Conservation (phyloP, 2,888 invertebrate genomes). For the Actias luna region DNA sequence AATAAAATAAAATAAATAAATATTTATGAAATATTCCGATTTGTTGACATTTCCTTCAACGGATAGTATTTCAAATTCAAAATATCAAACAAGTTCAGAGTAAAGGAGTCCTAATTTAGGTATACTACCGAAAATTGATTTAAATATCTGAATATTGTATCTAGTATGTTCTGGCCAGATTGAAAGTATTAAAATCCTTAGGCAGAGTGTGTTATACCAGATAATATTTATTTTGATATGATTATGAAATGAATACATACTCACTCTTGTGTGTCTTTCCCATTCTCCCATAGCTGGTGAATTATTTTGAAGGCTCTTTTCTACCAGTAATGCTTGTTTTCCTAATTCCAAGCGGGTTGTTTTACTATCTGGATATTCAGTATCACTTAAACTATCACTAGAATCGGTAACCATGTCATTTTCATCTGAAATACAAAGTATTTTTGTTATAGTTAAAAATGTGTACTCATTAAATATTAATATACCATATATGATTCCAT, state of each 20-base stretch:
- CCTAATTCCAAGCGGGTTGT: constrained; percentile 34
- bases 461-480: neutral
- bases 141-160: too few species aligned
- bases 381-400: constrained; percentile 65
- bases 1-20: too few species aligned
- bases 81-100: too few species aligned
- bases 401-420: constrained; percentile 52
- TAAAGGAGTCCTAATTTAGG: too few species aligned
- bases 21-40: too few species aligned
- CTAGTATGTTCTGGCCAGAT: too few species aligned
- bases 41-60: too few species aligned
- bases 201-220: neutral
- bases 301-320: constrained; percentile 82
- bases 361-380: constrained; percentile 67
- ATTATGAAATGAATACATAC: constrained; percentile 56
- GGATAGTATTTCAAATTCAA: too few species aligned
- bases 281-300: constrained; percentile 87
- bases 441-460: neutral
- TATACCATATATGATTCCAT: neutral
- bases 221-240: neutral
- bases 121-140: too few species aligned
- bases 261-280: constrained; percentile 94
- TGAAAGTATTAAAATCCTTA: neutral
- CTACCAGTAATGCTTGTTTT: constrained; percentile 64
- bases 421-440: constrained; percentile 43